Conservation (phyloP, 2,113 vertebrate genomes). For the Boulengeromyrus knoepffleri region DNA sequence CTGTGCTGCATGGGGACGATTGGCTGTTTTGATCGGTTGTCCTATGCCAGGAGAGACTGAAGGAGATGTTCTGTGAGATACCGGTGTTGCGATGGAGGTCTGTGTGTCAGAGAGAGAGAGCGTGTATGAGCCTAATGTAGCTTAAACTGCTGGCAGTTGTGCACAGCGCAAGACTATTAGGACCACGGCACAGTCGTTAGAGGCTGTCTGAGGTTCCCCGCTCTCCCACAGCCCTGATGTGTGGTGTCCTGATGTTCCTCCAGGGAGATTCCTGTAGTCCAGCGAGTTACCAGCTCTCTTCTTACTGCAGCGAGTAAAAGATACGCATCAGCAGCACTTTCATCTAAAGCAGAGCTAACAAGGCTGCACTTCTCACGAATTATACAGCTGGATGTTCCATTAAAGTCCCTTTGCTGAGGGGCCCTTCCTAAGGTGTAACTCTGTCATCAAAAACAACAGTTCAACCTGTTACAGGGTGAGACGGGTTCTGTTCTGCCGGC, state of each 20-base stretch:
- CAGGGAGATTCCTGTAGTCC: not conserved
- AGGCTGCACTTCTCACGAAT: not conserved
- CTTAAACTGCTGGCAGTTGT: not conserved
- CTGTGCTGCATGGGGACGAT: not conserved
- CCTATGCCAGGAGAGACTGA: not conserved
- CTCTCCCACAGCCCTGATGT: not conserved
- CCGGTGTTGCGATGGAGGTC: not conserved
- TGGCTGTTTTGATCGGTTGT: not conserved
- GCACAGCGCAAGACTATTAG: not conserved
- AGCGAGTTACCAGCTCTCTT: not conserved
- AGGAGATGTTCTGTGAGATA: not conserved
- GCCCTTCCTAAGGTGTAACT: not conserved
- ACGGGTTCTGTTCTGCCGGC: not conserved
- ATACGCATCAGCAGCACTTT: not conserved
- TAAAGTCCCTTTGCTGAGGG: not conserved
- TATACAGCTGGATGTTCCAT: not conserved
- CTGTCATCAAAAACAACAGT: not conserved
- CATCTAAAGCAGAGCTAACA: not conserved
- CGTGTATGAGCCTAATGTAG: not conserved
- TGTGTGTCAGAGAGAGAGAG: not conserved
- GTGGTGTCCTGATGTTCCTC: slow-evolving; percentile 5
- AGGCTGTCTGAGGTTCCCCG: not conserved
- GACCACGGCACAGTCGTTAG: not conserved
- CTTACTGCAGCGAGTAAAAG: not conserved
- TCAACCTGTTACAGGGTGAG: not conserved